Evolutionary conservation across 2,113 vertebrate genomes (phyloP).

Genomic region (Peromyscus maniculatus): DNA sequence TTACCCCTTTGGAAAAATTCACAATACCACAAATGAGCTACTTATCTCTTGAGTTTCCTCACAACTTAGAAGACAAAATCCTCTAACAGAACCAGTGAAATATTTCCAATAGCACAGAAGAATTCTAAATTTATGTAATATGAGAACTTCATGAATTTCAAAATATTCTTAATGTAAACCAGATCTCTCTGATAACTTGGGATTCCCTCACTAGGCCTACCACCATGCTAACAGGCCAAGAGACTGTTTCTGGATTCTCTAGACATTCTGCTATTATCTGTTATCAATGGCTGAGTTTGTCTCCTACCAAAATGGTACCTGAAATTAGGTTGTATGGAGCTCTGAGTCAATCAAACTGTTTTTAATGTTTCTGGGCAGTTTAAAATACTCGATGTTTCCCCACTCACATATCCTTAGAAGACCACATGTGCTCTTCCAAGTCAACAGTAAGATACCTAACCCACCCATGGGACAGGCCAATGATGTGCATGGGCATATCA

Average conservation of each 20-base stretch:
- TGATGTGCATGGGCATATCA: background rate
- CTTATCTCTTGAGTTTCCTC: constrained; percentile 71
- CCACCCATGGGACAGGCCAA: background rate
- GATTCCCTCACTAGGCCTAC: background rate
- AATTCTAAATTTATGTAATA: constrained; percentile 20
- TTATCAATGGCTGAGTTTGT: background rate
- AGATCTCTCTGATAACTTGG: background rate
- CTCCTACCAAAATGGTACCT: background rate
- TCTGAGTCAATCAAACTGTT: background rate
- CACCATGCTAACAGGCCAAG: background rate
- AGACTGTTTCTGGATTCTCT: background rate
- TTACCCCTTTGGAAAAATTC: constrained; percentile 60
- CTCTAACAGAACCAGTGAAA: constrained; percentile 38
- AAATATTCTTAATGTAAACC: background rate
- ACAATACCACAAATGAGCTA: constrained; percentile 77
- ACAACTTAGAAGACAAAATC: constrained; percentile 64
- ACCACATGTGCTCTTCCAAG: background rate
- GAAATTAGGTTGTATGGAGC: background rate
- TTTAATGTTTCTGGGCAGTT: background rate
- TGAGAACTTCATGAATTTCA: constrained; percentile 50
- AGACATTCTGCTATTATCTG: background rate
- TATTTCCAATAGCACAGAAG: background rate
- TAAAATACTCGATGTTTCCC: constrained; percentile 46
- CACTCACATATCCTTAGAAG: background rate
- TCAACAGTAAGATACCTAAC: background rate